Evolutionary conservation across 2,797 vertebrate species (phyloP).

Genomic region (Oreonectes daqikongensis): DNA sequence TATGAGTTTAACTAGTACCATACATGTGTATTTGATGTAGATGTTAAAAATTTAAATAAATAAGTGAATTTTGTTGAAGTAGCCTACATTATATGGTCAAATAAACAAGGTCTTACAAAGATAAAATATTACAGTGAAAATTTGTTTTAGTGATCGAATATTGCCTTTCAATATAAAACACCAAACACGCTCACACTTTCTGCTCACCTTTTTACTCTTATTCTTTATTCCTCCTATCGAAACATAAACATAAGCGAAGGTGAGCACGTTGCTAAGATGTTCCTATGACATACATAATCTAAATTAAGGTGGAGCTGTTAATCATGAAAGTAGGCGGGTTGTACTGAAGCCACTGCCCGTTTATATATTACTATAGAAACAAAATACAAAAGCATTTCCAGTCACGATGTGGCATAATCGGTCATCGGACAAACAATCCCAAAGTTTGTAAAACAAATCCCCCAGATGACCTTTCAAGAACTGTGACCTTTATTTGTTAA

Average conservation of each 20-base stretch:
- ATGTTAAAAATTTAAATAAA: too few relatives aligned
- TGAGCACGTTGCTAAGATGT: neutral
- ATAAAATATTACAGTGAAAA: neutral
- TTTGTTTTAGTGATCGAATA: neutral
- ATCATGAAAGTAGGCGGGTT: neutral
- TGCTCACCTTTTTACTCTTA: neutral
- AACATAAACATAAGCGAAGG: neutral
- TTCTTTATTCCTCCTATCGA: neutral
- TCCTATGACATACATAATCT: neutral
- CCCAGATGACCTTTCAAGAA: neutral
- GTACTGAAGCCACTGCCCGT: neutral
- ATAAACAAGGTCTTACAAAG: neutral
- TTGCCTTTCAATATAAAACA: too few relatives aligned
- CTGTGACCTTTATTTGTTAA: neutral
- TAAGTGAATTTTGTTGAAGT: too few relatives aligned
- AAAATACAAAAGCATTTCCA: neutral
- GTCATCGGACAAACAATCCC: conserved; percentile 2
- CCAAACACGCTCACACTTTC: neutral
- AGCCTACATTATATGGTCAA: too few relatives aligned
- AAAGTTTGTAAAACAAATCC: conserved; percentile 5
- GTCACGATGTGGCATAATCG: neutral
- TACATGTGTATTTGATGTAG: neutral
- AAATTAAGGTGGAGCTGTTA: neutral
- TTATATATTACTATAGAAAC: conserved; percentile 3
- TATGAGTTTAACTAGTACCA: too few relatives aligned